Evolutionary conservation across 2,888 invertebrate species (phyloP), one percentile per base, ranked within the genome.

Genomic region (Pyrrhia umbra): DNA sequence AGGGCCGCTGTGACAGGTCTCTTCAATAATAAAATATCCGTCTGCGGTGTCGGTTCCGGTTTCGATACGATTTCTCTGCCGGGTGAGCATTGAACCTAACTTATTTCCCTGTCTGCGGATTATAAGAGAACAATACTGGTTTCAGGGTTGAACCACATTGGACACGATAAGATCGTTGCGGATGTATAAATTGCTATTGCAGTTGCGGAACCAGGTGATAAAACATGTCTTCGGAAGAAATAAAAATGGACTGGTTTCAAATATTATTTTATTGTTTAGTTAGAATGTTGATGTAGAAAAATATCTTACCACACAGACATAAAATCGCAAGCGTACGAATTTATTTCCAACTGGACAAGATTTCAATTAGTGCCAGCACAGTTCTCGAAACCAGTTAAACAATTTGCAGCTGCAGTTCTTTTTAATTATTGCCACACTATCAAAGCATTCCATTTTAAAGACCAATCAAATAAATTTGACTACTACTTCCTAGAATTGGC

Each of bases 11-110:
- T 50, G 58, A 56, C 63, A 61, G 47, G 34, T 23, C 52, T 70
- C 80, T 45, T 62, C 67, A 58, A 55, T 76, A 79, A 77, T 71
- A 79, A 76, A 79, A 62, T 67, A 67, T 71, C 62, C 54, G 42
- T 37, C 45, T 61, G 27, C 23, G 62, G 16, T 66, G 76, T 71
- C 72, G 50, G 67, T 77, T 79, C 80, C 77, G 72, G 80, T 54
- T 76, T 71, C 39, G 47, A 20, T 51, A 62, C 58, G 64, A 79
- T 77, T 77, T 77, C 73, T 71, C 67, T 49, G 47, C 45, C 39
- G 45, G 49, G 40, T 59, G 57, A 67, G 34, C 66, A 65, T 54
- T 50, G 49, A 50, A 23, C 51, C 64, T 77, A 54, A 68, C 51
- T 52, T 77, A 68, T 74, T 73, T 80, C 54, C 67, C 75, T 60